Evolutionary conservation across 35 echinoderm and acorn worm genomes (phyloP).

Genomic region (Ophioderma brevispina): DNA sequence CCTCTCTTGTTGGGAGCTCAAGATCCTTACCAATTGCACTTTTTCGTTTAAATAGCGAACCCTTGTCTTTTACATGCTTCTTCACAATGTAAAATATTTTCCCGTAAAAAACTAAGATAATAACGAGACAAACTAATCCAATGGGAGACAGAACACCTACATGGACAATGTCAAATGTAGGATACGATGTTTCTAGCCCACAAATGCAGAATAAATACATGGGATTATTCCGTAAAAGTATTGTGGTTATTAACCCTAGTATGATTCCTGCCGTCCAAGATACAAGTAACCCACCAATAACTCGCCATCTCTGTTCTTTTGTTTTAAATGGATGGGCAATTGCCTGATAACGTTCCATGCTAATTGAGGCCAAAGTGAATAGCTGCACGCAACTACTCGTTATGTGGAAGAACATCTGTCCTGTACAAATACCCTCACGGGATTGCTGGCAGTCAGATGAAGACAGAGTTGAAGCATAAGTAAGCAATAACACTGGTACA

Average conservation of each 20-base stretch:
- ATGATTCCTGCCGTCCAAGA: constrained; percentile 53
- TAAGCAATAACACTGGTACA: constrained; percentile 54
- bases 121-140: constrained; percentile 51
- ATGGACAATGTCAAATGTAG: constrained; percentile 25
- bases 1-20: no score
- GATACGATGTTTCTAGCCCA: neutral
- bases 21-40: no score
- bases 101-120: constrained; percentile 64
- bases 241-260: constrained; percentile 23
- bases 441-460: neutral
- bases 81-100: constrained; percentile 69
- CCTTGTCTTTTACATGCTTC: constrained; percentile 79
- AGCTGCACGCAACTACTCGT: constrained; percentile 66
- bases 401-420: constrained; percentile 63
- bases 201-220: constrained; percentile 67
- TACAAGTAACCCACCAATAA: constrained; percentile 45
- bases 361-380: constrained; percentile 73
- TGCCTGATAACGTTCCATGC: constrained; percentile 75
- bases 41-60: neutral
- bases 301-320: constrained; percentile 63
- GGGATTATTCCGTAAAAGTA: constrained; percentile 27
- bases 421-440: constrained; percentile 32
- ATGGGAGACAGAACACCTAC: constrained; percentile 58
- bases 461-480: neutral
- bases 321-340: constrained; percentile 79